These are phyloP conservation scores for Heptranchias perlo DNA, from an alignment of 2,113 vertebrate species.

Conservation along the genomic window DNA sequence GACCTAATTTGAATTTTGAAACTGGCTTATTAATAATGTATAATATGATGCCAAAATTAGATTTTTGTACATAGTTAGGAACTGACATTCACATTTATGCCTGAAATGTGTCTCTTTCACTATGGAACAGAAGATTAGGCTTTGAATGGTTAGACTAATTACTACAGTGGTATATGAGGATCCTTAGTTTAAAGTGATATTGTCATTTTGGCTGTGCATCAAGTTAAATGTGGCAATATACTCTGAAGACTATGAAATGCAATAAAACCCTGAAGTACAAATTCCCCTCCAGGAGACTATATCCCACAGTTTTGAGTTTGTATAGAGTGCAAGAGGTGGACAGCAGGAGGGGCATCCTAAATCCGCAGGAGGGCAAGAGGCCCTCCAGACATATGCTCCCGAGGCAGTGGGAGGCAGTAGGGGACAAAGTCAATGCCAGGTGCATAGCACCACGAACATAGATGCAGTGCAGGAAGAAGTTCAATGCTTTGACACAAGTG, in stretches of 20 bases:
- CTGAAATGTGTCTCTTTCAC: not conserved
- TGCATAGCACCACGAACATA: too few relatives aligned
- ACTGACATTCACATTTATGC: not conserved
- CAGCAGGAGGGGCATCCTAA: too few relatives aligned
- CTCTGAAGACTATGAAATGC: not conserved
- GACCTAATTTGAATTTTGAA: not conserved
- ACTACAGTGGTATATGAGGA: not conserved
- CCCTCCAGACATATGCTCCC: too few relatives aligned
- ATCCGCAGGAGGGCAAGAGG: too few relatives aligned
- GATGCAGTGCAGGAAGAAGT: too few relatives aligned
- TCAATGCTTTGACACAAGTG: too few relatives aligned
- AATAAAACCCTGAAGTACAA: not conserved
- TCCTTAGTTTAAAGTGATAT: not conserved
- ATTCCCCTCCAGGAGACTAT: too few relatives aligned
- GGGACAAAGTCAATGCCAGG: too few relatives aligned
- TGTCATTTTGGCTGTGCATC: not conserved
- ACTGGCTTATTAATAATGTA: not conserved
- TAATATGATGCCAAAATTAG: not conserved
- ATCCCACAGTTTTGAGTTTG: not conserved
- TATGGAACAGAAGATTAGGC: not conserved
- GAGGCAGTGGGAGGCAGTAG: too few relatives aligned
- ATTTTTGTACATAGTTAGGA: not conserved
- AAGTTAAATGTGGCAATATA: not conserved
- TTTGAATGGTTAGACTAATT: not conserved
- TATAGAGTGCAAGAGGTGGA: not conserved